Evolutionary conservation across 2,888 invertebrate species (phyloP), one percentile per base, ranked within the genome.

Genomic region (Elegia similella): DNA sequence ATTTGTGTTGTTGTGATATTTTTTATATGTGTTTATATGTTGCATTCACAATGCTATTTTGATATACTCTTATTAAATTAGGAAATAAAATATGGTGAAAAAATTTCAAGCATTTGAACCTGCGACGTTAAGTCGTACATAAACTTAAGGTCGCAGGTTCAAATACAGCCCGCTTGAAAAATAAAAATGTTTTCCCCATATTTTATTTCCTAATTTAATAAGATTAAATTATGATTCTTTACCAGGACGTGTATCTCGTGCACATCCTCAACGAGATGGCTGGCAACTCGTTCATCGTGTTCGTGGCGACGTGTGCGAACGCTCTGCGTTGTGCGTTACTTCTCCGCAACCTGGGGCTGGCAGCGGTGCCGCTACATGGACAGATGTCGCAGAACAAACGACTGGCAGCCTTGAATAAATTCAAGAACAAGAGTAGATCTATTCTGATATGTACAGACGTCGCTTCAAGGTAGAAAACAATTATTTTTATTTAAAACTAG

Each of bases 361-460:
- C 96, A 1, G 99, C 99, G 0, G 97, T 99, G 52, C 99, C 99
- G 0, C 92, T 99, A n/a, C 98, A 99, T 84, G 99, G 99, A 0
- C 98, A 99, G 90, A 98, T 99, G 98, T 96, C 97, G 12, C 99
- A 99, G 88, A 97, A 98, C 78, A 99, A 99, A 78, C 93, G 99
- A 34, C 92, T 99, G 48, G 99, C 98, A 0, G 96, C 99, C 0
- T 89, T 99, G 15, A 98, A 98, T 69, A 99, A 99, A 91, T 99
- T 99, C 84, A 98, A 98, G 86, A 95, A 96, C 29, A 98, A 98
- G 86, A 95, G 94, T 72, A 92, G 99, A n/a, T 97, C 98, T 0
- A 97, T 99, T 71, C 92, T 99, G 5, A 97, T 99, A 58, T 99
- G 99, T 12, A 99, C 99, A 0, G 99, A 99, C 90, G 99, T 99